Evolutionary conservation across 2,888 invertebrate species (phyloP).

Genomic region (Dryobotodes eremita): DNA sequence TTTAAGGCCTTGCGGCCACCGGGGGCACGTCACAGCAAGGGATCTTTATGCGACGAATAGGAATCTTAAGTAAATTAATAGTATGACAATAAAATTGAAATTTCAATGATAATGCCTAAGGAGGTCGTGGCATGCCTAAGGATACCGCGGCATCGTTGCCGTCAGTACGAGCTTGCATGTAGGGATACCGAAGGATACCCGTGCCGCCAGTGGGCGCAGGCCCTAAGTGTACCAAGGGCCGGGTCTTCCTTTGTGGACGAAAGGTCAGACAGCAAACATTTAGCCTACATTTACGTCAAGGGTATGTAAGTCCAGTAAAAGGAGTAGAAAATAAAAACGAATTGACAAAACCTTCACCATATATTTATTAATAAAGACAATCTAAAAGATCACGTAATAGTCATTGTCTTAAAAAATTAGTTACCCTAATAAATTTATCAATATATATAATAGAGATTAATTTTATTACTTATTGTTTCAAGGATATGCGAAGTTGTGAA

Average conservation of each 20-base stretch:
- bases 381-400: slow-evolving; percentile 91
- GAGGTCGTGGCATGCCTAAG: background rate
- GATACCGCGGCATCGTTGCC: background rate
- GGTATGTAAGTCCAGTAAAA: background rate
- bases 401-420: slow-evolving; percentile 91
- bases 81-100: background rate
- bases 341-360: slow-evolving; percentile 90
- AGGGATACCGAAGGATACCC: too few relatives aligned
- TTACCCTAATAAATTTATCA: slow-evolving; percentile 91
- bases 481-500: slow-evolving; percentile 91
- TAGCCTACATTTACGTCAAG: background rate
- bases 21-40: background rate
- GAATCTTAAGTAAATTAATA: too few relatives aligned
- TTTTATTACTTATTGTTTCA: slow-evolving; percentile 91
- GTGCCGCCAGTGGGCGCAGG: background rate
- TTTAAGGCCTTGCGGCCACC: background rate
- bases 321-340: slow-evolving; percentile 83
- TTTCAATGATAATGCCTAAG: background rate
- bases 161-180: background rate
- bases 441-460: slow-evolving; percentile 88
- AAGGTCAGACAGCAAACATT: background rate
- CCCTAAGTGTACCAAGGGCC: background rate
- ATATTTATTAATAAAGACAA: slow-evolving; percentile 91
- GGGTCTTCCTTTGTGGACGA: background rate
- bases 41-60: background rate